Percentiles rank a stretch among this genome's conserved stretches.
phyloP scores from a whole-genome alignment of 2,797 vertebrate genomes.

The Lepidocolaptes lacrymiger region DNA sequence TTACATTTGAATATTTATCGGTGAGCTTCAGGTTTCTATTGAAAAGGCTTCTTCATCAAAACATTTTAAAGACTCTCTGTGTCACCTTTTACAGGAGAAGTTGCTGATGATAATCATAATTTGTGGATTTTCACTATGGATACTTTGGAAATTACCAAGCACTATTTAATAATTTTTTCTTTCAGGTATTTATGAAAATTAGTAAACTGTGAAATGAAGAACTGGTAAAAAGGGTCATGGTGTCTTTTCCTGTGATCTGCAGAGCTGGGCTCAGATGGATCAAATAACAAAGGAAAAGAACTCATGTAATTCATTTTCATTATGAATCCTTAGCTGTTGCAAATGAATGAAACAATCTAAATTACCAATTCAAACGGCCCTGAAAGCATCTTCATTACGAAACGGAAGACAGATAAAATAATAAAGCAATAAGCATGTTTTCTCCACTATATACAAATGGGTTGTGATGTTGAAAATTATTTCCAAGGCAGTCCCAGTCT shows the following conservation, averaged over 20 bases:
- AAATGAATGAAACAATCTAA: neutral
- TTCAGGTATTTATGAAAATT: constrained; percentile 28
- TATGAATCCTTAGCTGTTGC: neutral
- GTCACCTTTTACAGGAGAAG: neutral
- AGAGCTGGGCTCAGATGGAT: neutral
- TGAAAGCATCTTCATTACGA: neutral
- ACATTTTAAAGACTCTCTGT: neutral
- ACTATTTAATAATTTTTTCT: constrained; percentile 15
- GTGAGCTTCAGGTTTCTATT: neutral
- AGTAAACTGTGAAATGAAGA: constrained; percentile 10
- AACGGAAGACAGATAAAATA: neutral
- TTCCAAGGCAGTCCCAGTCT: neutral
- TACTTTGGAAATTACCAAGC: neutral
- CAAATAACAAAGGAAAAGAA: neutral
- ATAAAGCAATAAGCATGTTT: neutral
- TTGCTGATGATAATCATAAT: neutral
- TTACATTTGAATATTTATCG: neutral
- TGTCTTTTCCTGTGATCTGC: neutral
- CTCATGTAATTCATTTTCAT: neutral
- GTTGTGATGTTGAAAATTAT: neutral
- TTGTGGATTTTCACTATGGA: neutral
- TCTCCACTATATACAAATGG: neutral
- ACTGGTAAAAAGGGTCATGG: neutral
- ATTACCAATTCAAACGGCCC: neutral
- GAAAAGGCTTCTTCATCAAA: neutral